Evolutionary conservation across 1,140 invertebrate genomes (phyloP).

Genomic region (Nylanderia fulva): DNA sequence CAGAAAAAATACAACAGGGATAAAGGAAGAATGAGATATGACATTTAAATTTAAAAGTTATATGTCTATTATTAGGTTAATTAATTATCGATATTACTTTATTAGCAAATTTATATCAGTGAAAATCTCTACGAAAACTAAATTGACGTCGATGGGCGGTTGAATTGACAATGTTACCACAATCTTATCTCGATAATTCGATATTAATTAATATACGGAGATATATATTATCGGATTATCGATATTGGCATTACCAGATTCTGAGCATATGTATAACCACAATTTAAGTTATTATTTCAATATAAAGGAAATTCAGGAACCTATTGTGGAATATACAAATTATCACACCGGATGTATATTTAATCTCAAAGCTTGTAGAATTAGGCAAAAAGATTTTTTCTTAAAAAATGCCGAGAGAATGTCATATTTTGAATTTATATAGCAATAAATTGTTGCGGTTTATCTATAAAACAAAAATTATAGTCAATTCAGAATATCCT

Average conservation of each 20-base stretch:
- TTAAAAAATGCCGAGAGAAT: not conserved
- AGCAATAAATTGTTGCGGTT: conserved; percentile 12
- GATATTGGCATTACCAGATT: conserved; percentile 34
- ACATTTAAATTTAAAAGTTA: conserved; percentile 9
- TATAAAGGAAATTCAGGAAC: not conserved
- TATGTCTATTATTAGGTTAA: not conserved
- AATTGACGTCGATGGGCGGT: not conserved
- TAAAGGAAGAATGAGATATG: not conserved
- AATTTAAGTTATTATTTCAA: conserved; percentile 37
- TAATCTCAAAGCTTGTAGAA: not conserved
- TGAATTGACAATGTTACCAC: conserved; percentile 15
- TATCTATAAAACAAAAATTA: not conserved
- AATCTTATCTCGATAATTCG: conserved; percentile 41
- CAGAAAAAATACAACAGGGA: not conserved
- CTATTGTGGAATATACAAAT: not conserved
- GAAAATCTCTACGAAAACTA: conserved; percentile 20
- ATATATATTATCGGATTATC: conserved; percentile 45
- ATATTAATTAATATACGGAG: conserved; percentile 40
- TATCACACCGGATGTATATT: not conserved
- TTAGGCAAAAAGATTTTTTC: not conserved
- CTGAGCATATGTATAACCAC: conserved; percentile 10
- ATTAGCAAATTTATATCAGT: conserved; percentile 10
- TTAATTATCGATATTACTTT: conserved; percentile 18
- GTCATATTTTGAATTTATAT: not conserved
- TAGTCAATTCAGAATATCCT: not conserved